Conservation (phyloP, 1,140 invertebrate species). For the Drosophila lacteicornis region DNA sequence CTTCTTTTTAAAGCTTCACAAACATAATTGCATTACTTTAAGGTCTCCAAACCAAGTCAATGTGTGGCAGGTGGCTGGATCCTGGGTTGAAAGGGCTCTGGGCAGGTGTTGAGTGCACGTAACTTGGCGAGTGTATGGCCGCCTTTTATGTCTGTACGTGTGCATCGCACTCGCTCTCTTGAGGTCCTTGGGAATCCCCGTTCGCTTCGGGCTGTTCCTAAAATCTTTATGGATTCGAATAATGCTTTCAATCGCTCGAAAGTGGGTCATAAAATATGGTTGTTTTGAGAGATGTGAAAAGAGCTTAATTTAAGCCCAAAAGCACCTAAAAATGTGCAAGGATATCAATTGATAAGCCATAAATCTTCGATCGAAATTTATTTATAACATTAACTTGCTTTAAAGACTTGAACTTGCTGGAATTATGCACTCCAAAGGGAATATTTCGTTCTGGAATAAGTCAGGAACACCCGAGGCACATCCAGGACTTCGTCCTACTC, state of each 20-base stretch:
- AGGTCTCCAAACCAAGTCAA: neutral
- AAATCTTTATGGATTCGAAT: constrained; percentile 26
- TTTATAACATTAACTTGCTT: too few relatives aligned
- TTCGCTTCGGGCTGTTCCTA: neutral
- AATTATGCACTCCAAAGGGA: neutral
- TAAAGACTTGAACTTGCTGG: neutral
- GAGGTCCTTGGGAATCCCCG: neutral
- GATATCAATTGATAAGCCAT: too few relatives aligned
- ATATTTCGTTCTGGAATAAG: neutral
- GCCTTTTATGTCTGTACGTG: constrained; percentile 59
- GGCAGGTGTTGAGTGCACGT: constrained; percentile 71
- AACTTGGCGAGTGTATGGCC: constrained; percentile 29
- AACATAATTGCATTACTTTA: neutral
- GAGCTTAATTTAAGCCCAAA: neutral
- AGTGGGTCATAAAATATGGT: constrained; percentile 12
- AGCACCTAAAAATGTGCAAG: too few relatives aligned
- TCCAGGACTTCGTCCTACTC: neutral
- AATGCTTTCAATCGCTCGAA: constrained; percentile 5
- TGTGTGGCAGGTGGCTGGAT: neutral
- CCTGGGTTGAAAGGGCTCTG: constrained; percentile 13
- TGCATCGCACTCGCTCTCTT: constrained; percentile 1
- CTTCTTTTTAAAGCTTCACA: too few relatives aligned
- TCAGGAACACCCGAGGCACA: constrained; percentile 4
- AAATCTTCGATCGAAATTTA: too few relatives aligned
- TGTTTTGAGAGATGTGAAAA: neutral